Evolutionary conservation across 1,140 invertebrate genomes (phyloP).

Genomic region (Aphaenogaster floridana): DNA sequence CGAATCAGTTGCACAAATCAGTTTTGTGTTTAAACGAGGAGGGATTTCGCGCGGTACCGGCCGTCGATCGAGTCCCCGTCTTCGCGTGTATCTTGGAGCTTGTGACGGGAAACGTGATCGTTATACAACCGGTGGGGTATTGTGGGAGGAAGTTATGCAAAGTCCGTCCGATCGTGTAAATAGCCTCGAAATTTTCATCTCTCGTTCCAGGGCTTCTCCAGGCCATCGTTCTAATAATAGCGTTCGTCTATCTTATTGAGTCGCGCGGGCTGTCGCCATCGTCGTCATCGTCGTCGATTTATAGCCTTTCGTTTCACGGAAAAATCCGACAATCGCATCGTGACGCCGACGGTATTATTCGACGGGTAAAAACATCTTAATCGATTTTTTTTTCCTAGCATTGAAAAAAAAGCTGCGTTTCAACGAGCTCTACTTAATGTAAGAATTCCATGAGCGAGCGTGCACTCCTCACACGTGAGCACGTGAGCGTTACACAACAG

Average conservation of each 20-base stretch:
- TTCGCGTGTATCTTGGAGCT: not conserved
- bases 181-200: conserved; percentile 46
- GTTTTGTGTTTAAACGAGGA: not conserved
- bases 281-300: conserved; percentile 3
- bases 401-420: not conserved
- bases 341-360: not conserved
- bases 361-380: not conserved
- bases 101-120: conserved; percentile 71
- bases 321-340: not conserved
- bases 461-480: conserved; percentile 55
- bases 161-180: conserved; percentile 10
- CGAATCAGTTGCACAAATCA: not conserved
- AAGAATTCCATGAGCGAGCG: conserved; percentile 33
- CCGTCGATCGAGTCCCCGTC: not conserved
- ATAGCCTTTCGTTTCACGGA: not conserved
- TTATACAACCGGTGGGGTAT: conserved; percentile 70
- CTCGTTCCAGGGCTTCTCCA: conserved; percentile 20
- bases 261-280: not conserved
- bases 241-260: conserved; percentile 4
- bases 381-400: not conserved
- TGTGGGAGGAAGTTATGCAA: conserved; percentile 40
- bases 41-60: not conserved
- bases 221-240: conserved; percentile 31
- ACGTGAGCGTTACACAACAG: conserved; percentile 59
- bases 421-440: conserved; percentile 14